phyloP scores from a whole-genome alignment of 2,113 vertebrate genomes.

The Solea senegalensis region DNA sequence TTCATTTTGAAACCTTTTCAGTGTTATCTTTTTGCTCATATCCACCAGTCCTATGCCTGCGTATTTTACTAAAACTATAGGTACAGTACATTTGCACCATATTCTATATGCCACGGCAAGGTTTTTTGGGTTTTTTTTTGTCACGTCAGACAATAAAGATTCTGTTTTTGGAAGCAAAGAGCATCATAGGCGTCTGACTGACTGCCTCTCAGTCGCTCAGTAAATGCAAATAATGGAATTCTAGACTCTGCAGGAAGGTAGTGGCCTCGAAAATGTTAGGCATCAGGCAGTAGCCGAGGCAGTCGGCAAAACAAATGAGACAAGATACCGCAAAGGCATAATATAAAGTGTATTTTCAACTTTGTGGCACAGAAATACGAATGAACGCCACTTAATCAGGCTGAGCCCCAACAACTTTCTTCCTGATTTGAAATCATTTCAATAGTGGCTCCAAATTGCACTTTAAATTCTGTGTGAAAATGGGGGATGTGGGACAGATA shows the following conservation, averaged over 20 bases:
- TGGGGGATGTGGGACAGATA: slow-evolving; percentile 9
- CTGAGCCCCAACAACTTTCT: slow-evolving; percentile 33
- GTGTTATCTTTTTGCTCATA: too few relatives aligned
- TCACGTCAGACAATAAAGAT: too few relatives aligned
- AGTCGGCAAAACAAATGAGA: slow-evolving; percentile 42
- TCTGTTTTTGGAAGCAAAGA: slow-evolving; percentile 21
- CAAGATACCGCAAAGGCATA: slow-evolving; percentile 18
- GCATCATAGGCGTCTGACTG: slow-evolving; percentile 11
- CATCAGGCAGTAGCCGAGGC: slow-evolving; percentile 15
- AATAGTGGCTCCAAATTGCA: slow-evolving; percentile 25
- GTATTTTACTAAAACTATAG: too few relatives aligned
- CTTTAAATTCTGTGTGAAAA: slow-evolving; percentile 15
- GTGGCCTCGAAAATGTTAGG: slow-evolving; percentile 31
- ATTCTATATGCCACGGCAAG: too few relatives aligned
- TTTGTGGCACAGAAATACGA: slow-evolving; percentile 9
- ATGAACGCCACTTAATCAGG: slow-evolving; percentile 38
- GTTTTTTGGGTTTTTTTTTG: too few relatives aligned
- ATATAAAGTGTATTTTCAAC: slow-evolving; percentile 41
- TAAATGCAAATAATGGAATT: slow-evolving; percentile 46
- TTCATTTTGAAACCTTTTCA: too few relatives aligned
- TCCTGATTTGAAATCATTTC: slow-evolving; percentile 23
- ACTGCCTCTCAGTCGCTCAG: slow-evolving; percentile 14
- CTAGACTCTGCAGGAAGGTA: slow-evolving; percentile 33
- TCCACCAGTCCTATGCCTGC: too few relatives aligned
- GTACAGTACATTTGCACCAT: too few relatives aligned